These are phyloP conservation scores for Hydropsyche tenuis DNA, from an alignment of 1,140 invertebrate genomes.

Conservation along the genomic window DNA sequence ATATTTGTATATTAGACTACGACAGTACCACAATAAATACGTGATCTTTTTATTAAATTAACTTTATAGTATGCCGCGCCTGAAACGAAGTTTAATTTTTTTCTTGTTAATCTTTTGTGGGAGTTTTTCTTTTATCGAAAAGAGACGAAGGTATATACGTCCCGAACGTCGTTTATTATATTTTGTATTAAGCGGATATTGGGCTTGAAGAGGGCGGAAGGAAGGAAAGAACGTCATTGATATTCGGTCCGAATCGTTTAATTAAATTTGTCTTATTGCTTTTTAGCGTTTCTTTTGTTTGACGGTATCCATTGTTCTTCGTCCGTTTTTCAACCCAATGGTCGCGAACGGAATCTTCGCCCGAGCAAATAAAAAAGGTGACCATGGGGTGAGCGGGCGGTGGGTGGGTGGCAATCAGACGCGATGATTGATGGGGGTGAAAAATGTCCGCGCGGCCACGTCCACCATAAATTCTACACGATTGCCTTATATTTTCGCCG, in stretches of 20 bases:
- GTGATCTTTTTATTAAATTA: no score
- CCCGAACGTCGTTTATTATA: no score
- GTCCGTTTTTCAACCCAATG: background rate
- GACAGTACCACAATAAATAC: no score
- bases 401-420: constrained; percentile 29
- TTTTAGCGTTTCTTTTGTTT: constrained; percentile 16
- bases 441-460: constrained; percentile 37
- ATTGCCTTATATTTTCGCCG: constrained; percentile 36
- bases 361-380: background rate
- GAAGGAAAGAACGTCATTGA: background rate
- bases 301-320: background rate
- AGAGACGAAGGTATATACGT: no score
- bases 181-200: constrained; percentile 3
- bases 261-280: constrained; percentile 25
- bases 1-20: no score
- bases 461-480: constrained; percentile 39
- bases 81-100: no score
- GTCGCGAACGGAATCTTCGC: background rate
- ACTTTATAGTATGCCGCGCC: no score
- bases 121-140: no score
- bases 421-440: constrained; percentile 38
- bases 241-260: constrained; percentile 13
- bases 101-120: no score
- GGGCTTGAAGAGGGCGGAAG: background rate
- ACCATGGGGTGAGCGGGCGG: background rate